Base-by-base conservation (phyloP, 2,797 vertebrate species). In the Pseudopleuronectes americanus region DNA sequence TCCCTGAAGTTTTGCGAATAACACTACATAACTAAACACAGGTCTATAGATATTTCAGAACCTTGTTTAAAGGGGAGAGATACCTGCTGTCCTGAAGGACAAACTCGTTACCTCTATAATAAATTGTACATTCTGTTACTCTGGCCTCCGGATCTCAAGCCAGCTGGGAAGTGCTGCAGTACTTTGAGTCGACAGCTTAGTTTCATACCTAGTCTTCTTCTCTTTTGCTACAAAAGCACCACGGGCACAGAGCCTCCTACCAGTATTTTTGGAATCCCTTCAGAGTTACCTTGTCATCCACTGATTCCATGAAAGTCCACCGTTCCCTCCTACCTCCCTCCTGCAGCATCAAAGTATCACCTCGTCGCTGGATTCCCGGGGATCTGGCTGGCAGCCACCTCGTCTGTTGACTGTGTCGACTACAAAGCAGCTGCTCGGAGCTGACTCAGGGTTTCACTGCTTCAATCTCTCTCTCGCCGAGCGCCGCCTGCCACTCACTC, bases 381-480 rank as follows among this genome's bases (percentile, higher is more conserved):
- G 57, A 79, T 81, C 57, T 87, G 74, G 77, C 81, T 31, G 66
- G 24, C 73, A 68, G 79, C 84, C 81, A 62, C 64, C 57, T 59
- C n/a, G 59, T 78, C 74, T 77, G 74, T 77, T 79, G 79, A 80
- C 71, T 41, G 24, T 65, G 79, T 79, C 68, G 83, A 90, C 86
- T 86, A 81, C 81, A 87, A 89, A 91, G 86, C 89, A 87, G 77
- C 86, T 86, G 86, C 81, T 90, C 14, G 4, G 48, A 74, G 84
- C 85, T 89, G 92, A 92, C 85, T 90, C 87, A 79, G 84, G 70
- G 75, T 88, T 78, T 88, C 86, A 82, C 86, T 57, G 79, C 84
- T 87, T 72, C 64, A 83, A 86, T 78, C 83, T 80, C 74, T 80
- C 74, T 84, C 72, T 56, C 60, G 1, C 51, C 51, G 6, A 56